Percentiles rank a stretch among this genome's conserved stretches.
Evolutionary conservation across 2,888 invertebrate genomes (phyloP).

Genomic region (Euproctis similis): DNA sequence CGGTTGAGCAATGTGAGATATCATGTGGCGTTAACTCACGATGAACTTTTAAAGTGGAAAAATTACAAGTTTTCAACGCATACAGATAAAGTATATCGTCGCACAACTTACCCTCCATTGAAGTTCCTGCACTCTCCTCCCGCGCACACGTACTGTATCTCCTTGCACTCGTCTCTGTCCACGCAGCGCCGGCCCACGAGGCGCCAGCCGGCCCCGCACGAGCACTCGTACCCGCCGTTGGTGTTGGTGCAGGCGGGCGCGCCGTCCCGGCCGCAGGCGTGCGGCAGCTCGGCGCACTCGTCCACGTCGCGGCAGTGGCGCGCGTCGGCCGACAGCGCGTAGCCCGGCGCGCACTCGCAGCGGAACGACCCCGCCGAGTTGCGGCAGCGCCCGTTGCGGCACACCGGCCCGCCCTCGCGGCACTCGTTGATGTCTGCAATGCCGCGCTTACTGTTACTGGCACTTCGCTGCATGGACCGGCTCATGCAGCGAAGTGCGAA

Average conservation of each 20-base stretch:
- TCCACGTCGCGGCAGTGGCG: slow-evolving; percentile 87
- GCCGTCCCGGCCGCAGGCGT: slow-evolving; percentile 57
- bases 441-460: too few species aligned
- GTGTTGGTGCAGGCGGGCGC: slow-evolving; percentile 62
- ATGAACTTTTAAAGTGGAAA: too few species aligned
- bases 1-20: too few species aligned
- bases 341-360: slow-evolving; percentile 89
- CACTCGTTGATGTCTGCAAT: slow-evolving; percentile 89
- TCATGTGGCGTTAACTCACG: too few species aligned
- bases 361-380: slow-evolving; percentile 87
- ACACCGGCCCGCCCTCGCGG: slow-evolving; percentile 87
- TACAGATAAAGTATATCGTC: too few species aligned
- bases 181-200: slow-evolving; percentile 75
- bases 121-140: slow-evolving; percentile 89
- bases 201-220: slow-evolving; percentile 86
- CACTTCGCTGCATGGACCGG: too few species aligned
- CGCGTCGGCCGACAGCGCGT: slow-evolving; percentile 82
- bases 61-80: too few species aligned
- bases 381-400: slow-evolving; percentile 88
- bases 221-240: slow-evolving; percentile 77
- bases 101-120: slow-evolving; percentile 80
- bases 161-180: slow-evolving; percentile 88
- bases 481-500: too few species aligned
- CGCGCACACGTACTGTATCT: slow-evolving; percentile 82
- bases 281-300: slow-evolving; percentile 79